Evolutionary conservation across 2,888 invertebrate genomes (phyloP).

Genomic region (Drosophila melanosoma): DNA sequence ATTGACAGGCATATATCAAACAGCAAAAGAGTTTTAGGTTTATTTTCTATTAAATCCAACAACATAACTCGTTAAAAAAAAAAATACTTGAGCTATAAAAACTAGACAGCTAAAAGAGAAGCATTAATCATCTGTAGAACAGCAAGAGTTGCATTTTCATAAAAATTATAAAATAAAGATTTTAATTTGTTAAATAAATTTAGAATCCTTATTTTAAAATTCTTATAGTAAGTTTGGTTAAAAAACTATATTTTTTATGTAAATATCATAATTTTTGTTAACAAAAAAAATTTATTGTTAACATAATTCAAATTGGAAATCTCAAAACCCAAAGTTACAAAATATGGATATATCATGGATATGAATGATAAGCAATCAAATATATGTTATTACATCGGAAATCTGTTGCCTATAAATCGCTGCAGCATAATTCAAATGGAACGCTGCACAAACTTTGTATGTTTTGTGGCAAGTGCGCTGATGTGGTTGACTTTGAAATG

Average conservation of each 20-base stretch:
- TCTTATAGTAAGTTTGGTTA: too few species aligned
- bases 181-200: too few species aligned
- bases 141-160: too few species aligned
- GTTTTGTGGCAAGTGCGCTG: conserved; percentile 86
- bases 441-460: conserved; percentile 78
- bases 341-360: not conserved
- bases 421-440: conserved; percentile 57
- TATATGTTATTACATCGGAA: conserved; percentile 85
- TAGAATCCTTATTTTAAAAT: too few species aligned
- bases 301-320: not conserved
- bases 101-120: not conserved
- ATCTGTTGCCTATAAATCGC: conserved; percentile 89
- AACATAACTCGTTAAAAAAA: not conserved
- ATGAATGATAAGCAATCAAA: not conserved
- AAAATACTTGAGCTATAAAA: not conserved
- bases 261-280: not conserved
- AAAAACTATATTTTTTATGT: too few species aligned
- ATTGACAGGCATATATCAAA: not conserved
- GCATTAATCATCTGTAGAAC: too few species aligned
- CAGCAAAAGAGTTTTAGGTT: not conserved
- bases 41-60: not conserved
- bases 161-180: too few species aligned
- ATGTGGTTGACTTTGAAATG: conserved; percentile 88
- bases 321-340: not conserved
- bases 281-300: not conserved